Conservation (phyloP, 2,888 invertebrate genomes). For the Ectemnius cavifrons region DNA sequence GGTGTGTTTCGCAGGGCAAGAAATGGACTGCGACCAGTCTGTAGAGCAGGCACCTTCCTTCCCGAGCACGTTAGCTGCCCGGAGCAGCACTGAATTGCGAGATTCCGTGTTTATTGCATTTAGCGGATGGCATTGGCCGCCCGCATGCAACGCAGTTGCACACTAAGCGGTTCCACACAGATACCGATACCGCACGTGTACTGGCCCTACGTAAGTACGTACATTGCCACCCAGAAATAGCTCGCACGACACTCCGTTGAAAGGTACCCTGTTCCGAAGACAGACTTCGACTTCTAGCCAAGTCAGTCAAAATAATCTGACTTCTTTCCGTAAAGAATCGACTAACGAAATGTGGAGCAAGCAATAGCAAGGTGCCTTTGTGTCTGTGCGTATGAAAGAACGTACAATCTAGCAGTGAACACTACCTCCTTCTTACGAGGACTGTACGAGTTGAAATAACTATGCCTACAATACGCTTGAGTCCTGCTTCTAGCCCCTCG, state of each 20-base stretch:
- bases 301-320: background rate
- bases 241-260: background rate
- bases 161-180: slow-evolving; percentile 51
- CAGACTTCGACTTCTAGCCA: background rate
- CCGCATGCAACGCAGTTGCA: slow-evolving; percentile 65
- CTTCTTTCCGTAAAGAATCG: background rate
- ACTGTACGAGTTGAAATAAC: slow-evolving; percentile 62
- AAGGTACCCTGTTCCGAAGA: background rate
- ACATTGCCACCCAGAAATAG: slow-evolving; percentile 55
- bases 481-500: slow-evolving; percentile 54
- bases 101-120: slow-evolving; percentile 73
- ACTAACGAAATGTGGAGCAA: background rate
- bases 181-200: slow-evolving; percentile 37
- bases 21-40: slow-evolving; percentile 47
- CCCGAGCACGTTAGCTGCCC: slow-evolving; percentile 50
- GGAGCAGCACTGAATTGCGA: slow-evolving; percentile 63
- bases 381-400: background rate
- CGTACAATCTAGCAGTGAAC: background rate
- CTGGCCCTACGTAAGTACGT: slow-evolving; percentile 48
- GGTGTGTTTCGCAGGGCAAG: slow-evolving; percentile 38
- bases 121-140: slow-evolving; percentile 69
- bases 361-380: no score
- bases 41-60: background rate
- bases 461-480: slow-evolving; percentile 63
- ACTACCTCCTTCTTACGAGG: slow-evolving; percentile 50